A percentile compares a stretch with the other conserved stretches of the same genome.
Conservation (phyloP, 1,140 invertebrate species). For the Lasioglossum albipes region DNA sequence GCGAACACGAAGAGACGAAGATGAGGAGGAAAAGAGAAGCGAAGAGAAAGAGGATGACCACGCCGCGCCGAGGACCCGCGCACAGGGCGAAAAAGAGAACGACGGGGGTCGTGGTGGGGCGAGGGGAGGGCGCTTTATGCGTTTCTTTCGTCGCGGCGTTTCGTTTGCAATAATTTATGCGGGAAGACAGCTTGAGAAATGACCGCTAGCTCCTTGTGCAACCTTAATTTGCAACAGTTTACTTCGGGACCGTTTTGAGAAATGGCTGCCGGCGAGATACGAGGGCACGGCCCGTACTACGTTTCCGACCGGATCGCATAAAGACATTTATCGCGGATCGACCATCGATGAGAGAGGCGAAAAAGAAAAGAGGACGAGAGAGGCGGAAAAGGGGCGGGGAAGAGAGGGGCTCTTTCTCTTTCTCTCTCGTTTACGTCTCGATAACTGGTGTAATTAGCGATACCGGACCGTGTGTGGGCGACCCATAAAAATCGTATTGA, state of each 20-base stretch:
- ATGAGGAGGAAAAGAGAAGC: neutral
- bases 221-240: conserved; percentile 78
- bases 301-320: conserved; percentile 57
- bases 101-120: neutral
- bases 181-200: conserved; percentile 77
- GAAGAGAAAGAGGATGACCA: too few species aligned
- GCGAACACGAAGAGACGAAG: neutral
- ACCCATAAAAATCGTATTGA: neutral
- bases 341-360: conserved; percentile 50
- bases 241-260: conserved; percentile 73
- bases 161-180: conserved; percentile 78
- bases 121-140: conserved; percentile 68
- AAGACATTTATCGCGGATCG: conserved; percentile 68
- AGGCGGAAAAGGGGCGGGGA: neutral
- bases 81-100: conserved; percentile 19
- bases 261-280: conserved; percentile 66
- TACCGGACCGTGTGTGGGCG: conserved; percentile 3
- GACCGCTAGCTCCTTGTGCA: conserved; percentile 75
- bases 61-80: neutral
- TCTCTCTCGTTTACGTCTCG: conserved; percentile 1
- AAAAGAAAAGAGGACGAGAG: neutral
- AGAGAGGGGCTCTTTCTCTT: neutral
- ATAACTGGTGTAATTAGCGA: conserved; percentile 43
- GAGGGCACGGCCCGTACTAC: conserved; percentile 52
- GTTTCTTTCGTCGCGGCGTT: conserved; percentile 74